Evolutionary conservation across 1,140 invertebrate species (phyloP), one percentile per base, ranked within the genome.

Genomic region (Neodiprion pinetum): DNA sequence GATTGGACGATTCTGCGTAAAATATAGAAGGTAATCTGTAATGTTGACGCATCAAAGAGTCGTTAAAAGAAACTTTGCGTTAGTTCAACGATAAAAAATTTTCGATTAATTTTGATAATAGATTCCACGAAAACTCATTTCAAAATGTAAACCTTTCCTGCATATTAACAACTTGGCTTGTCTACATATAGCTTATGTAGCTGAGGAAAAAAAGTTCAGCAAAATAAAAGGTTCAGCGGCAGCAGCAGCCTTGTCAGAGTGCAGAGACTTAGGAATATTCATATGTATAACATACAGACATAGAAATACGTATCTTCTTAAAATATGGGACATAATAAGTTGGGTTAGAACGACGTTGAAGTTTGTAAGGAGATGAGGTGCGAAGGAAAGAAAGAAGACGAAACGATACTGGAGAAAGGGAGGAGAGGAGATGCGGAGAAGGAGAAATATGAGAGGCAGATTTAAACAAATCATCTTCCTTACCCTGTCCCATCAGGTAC

Each of bases 311-410:
- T 12, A 11, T 69, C 10, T 69, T 9, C 12, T 69, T 23, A 9
- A 69, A 69, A 69, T 7, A 12, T 69, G 67, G 21, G 40, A 69
- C 21, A 69, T 69, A 69, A 69, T 69, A 69, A 69, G 67, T 69
- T 69, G 12, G 67, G 67, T 69, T 21, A 69, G 40, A 69, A 69
- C 9, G 67, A 69, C 67, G 67, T 14, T 69, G 67, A 23, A 69
- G 67, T 14, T 69, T 69, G n/a, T 69, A 69, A 69, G 67, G 67
- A 69, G 67, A 69, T 69, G 67, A 69, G 67, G 40, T 69, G 67
- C 11, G 67, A 69, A 69, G 14, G 40, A 69, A 69, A 47, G 67
- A 69, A 23, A 21, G 40, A 69, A 23, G 67, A 23, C 11, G 67
- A 69, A 21, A 23, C 11, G 23, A 21, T 7, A 69, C 10, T 14